A percentile compares a stretch with the other conserved stretches of the same genome.
Evolutionary conservation across 2,888 invertebrate species (phyloP).

Genomic region (Noctua fimbriata): DNA sequence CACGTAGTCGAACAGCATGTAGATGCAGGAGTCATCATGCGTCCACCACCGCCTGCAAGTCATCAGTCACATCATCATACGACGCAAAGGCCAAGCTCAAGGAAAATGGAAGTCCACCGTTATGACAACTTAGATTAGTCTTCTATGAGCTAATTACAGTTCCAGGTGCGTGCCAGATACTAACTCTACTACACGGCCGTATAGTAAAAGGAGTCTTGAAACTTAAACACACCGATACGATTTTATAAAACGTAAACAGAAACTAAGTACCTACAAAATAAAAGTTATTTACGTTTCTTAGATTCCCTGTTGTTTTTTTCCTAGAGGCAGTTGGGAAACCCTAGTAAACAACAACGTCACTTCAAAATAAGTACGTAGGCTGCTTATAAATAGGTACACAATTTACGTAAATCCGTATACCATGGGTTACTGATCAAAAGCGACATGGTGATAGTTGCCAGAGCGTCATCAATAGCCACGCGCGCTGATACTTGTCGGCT

Average conservation of each 20-base stretch:
- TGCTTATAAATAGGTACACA: constrained; percentile 8
- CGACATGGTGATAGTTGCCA: constrained; percentile 62
- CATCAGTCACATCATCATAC: constrained; percentile 49
- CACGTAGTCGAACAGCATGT: constrained; percentile 99
- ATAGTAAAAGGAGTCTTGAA: constrained; percentile 7
- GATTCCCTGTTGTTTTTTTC: constrained; percentile 21
- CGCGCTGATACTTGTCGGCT: constrained; percentile 58
- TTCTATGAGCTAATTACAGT: constrained; percentile 55
- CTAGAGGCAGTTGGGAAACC: constrained; percentile 8
- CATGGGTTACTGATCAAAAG: constrained; percentile 29
- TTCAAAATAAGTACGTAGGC: constrained; percentile 3
- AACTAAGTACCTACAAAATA: background rate
- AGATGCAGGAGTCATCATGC: constrained; percentile 97
- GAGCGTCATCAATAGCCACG: constrained; percentile 48
- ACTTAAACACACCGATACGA: constrained; percentile 4
- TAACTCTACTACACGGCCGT: constrained; percentile 13
- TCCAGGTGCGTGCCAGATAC: constrained; percentile 43
- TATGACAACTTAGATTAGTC: constrained; percentile 41
- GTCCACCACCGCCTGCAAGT: constrained; percentile 96
- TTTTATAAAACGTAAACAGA: constrained; percentile 15
- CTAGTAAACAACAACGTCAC: constrained; percentile 24
- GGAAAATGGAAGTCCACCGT: constrained; percentile 18
- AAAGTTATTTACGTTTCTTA: constrained; percentile 11
- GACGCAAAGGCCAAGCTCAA: constrained; percentile 33
- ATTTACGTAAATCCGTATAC: constrained; percentile 44